A percentile compares a stretch with the other conserved stretches of the same genome.
Conservation (phyloP, 92 coral and sea anemone genomes). For the Zoanthus solanderi region DNA sequence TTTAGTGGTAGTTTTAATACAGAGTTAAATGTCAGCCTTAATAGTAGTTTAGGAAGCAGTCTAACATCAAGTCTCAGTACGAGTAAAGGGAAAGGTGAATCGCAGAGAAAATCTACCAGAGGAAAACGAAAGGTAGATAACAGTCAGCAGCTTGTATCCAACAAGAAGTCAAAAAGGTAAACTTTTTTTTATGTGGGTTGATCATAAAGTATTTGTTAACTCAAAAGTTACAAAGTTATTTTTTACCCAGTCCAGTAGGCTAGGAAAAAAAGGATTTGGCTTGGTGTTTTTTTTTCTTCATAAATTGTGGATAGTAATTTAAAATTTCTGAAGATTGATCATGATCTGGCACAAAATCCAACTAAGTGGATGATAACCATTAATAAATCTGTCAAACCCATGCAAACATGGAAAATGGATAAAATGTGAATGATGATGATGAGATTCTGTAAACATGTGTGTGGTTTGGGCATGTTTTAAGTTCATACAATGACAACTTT, state of each 20-base stretch:
- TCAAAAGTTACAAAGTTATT: neutral
- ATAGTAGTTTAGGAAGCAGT: slow-evolving; percentile 75
- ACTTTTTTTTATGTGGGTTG: neutral
- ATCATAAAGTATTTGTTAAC: neutral
- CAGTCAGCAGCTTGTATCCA: slow-evolving; percentile 90
- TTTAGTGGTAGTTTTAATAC: slow-evolving; percentile 38
- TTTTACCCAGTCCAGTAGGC: too few species aligned
- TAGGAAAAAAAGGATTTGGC: too few species aligned
- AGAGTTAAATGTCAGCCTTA: slow-evolving; percentile 58
- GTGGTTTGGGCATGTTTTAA: neutral
- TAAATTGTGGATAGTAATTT: too few species aligned
- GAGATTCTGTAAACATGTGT: too few species aligned
- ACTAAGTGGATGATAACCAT: too few species aligned
- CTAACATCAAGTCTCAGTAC: slow-evolving; percentile 63
- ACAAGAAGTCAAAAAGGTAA: slow-evolving; percentile 94
- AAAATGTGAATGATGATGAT: too few species aligned
- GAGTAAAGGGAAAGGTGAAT: slow-evolving; percentile 80
- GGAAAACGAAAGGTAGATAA: slow-evolving; percentile 94
- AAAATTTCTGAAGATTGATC: too few species aligned
- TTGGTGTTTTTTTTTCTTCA: too few species aligned
- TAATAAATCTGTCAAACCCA: too few species aligned
- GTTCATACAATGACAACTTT: too few species aligned
- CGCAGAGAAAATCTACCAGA: slow-evolving; percentile 78
- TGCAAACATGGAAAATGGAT: too few species aligned
- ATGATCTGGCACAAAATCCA: too few species aligned